Evolutionary conservation across 1,140 invertebrate species (phyloP).

Genomic region (Whitmania pigra): DNA sequence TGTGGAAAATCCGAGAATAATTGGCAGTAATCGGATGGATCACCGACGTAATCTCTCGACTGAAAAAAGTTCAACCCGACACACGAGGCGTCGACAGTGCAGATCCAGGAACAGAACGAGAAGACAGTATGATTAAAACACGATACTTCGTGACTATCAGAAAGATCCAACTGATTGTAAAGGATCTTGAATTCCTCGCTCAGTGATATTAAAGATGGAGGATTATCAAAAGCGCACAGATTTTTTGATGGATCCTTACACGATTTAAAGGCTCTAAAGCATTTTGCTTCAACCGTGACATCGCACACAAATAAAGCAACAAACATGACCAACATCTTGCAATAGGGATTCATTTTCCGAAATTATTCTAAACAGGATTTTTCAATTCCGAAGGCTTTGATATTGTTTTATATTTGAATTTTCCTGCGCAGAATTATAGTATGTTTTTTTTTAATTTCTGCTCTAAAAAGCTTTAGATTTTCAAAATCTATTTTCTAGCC

Average conservation of each 20-base stretch:
- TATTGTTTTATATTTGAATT: too few relatives aligned
- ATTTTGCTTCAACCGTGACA: neutral
- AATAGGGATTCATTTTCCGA: too few relatives aligned
- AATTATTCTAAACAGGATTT: too few relatives aligned
- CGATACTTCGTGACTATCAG: neutral
- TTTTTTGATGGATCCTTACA: too few relatives aligned
- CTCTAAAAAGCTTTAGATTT: too few relatives aligned
- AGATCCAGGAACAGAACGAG: neutral
- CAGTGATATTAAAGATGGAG: neutral
- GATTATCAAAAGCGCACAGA: neutral
- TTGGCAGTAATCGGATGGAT: neutral
- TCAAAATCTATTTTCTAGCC: too few relatives aligned
- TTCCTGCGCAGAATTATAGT: too few relatives aligned
- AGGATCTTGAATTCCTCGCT: neutral
- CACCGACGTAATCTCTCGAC: neutral
- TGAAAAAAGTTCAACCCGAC: slow-evolving; percentile 7
- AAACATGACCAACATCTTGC: too few relatives aligned
- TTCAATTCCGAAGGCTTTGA: too few relatives aligned
- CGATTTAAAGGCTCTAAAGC: neutral
- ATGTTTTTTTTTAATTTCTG: too few relatives aligned
- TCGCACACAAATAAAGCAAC: neutral
- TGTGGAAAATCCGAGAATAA: neutral
- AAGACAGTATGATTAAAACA: neutral
- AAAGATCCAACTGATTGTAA: neutral
- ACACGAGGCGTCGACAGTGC: neutral